These are phyloP conservation scores for Platyrinchus mystaceus DNA, from an alignment of 2,797 vertebrate species.

Conservation along the genomic window DNA sequence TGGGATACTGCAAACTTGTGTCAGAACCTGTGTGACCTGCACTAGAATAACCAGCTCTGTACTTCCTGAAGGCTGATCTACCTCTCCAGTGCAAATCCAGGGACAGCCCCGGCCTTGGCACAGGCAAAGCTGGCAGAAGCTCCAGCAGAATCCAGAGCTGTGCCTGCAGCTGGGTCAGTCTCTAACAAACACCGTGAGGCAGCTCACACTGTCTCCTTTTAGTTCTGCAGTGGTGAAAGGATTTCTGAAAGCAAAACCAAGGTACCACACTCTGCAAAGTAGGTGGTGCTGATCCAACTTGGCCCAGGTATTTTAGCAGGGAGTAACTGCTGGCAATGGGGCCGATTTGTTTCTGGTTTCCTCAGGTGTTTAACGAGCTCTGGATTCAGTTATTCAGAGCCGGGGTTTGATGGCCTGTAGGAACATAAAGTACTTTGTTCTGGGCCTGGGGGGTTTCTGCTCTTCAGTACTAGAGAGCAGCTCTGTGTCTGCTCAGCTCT, in stretches of 20 bases:
- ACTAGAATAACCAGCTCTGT: rapidly evolving
- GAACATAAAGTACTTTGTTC: background rate
- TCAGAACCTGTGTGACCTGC: background rate
- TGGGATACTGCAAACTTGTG: rapidly evolving
- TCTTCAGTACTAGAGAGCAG: background rate
- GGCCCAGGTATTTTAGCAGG: too few species aligned
- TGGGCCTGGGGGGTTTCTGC: background rate
- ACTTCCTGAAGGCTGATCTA: background rate
- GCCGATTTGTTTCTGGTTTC: background rate
- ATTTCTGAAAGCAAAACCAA: background rate
- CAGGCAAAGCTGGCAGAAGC: background rate
- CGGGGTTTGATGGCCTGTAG: background rate
- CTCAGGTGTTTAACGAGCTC: background rate
- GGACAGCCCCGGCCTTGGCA: rapidly evolving
- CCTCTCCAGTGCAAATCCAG: background rate
- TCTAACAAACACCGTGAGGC: rapidly evolving
- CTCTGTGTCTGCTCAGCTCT: background rate
- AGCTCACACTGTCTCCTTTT: background rate
- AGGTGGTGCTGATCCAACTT: rapidly evolving
- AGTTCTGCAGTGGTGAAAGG: background rate
- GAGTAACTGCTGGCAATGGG: rapidly evolving
- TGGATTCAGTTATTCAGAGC: too few species aligned
- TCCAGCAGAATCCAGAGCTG: rapidly evolving
- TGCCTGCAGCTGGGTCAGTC: too few species aligned
- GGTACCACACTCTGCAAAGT: rapidly evolving